Base-by-base conservation (phyloP, 1,140 invertebrate species). In the Drosophila busckii region DNA sequence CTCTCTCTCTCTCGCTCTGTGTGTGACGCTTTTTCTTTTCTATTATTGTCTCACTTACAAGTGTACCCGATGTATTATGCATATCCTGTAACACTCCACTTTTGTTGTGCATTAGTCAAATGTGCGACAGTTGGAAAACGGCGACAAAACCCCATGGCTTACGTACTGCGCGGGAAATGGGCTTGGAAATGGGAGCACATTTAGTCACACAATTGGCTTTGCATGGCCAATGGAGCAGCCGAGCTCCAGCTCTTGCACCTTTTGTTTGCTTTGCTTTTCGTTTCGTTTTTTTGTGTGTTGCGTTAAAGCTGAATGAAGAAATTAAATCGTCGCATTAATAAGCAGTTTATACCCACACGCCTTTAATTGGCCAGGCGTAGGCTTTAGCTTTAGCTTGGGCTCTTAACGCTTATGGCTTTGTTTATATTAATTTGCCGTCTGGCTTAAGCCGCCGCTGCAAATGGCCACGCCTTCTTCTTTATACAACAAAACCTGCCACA, bases 31-130 rank as follows among this genome's bases (percentile, higher is more conserved):
- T 58, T 83, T 83, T 83, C 64, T 75, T 75, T 82, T 82, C 76
- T 82, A 82, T 82, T 83, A 82, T 82, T 82, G 75, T 83, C 75
- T 82, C 75, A 83, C 75, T 82, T 82, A 75, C 76, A 82, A 82
- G 75, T 82, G 75, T 82, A 82, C 65, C 75, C 70, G 70, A 83
- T 82, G 75, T 82, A 83, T 82, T 82, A 82, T 82, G 75, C 75
- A 82, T 82, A 82, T 82, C 75, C 76, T 82, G 75, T 82, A 82
- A 83, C 75, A 82, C 75, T 82, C 76, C 75, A 82, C 69, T 80
- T 82, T 80, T 83, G 75, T 83, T 83, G 75, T 82, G 75, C 75
- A 82, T 82, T 82, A 82, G 75, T 82, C 75, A 82, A 82, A 82
- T 82, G 75, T 82, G 61, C 64, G 73, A 68, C 73, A 80, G 73